Conservation (phyloP, 2,113 vertebrate species). For the Hemichromis elongatus region DNA sequence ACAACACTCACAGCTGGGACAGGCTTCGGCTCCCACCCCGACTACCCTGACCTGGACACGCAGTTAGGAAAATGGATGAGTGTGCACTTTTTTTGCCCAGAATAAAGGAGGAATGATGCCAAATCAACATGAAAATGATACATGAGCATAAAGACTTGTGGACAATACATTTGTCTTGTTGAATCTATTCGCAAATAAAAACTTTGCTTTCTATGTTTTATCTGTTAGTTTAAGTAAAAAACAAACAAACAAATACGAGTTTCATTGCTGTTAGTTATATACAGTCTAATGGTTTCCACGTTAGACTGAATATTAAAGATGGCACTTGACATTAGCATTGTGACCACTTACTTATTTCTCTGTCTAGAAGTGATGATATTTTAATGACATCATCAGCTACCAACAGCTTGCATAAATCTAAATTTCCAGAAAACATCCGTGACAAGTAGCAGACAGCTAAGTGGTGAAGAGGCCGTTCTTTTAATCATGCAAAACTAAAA, state of each 20-base stretch:
- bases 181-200: neutral
- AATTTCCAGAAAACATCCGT: neutral
- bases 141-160: neutral
- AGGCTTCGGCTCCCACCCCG: neutral
- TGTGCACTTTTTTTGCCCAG: neutral
- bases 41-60: neutral
- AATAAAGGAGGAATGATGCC: neutral
- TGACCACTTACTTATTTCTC: neutral
- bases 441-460: neutral
- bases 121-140: neutral
- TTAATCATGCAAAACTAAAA: neutral
- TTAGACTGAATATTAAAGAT: neutral
- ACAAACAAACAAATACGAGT: accelerated
- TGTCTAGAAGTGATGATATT: neutral
- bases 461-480: neutral
- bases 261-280: neutral
- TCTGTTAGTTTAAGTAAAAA: neutral
- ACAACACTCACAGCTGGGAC: neutral
- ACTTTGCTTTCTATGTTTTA: neutral
- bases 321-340: neutral
- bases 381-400: neutral
- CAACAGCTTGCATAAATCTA: too few species aligned
- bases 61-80: neutral
- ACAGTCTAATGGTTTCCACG: neutral
- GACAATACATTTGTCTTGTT: neutral